These are phyloP conservation scores for Eufriesea mexicana DNA, from an alignment of 1,140 invertebrate genomes.

Conservation along the genomic window DNA sequence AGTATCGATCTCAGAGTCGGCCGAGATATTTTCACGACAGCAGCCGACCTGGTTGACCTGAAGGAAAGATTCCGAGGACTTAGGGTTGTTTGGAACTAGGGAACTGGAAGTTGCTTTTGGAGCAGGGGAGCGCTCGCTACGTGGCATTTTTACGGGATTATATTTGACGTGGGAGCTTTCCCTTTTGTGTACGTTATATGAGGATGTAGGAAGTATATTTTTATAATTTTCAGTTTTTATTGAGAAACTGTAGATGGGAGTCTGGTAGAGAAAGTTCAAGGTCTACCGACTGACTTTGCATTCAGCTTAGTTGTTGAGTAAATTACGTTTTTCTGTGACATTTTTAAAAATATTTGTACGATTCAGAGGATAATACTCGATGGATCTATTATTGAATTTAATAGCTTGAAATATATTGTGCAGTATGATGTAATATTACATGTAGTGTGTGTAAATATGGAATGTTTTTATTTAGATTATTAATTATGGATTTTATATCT, in stretches of 20 bases:
- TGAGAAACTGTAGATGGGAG: no score
- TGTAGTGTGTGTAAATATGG: no score
- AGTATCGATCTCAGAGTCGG: slow-evolving; percentile 38
- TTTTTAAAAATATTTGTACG: neutral
- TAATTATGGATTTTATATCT: no score
- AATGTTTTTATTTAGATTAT: no score
- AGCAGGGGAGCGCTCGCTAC: neutral
- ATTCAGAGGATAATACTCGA: no score
- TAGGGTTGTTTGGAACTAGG: neutral
- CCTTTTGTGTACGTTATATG: neutral
- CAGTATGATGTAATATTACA: no score
- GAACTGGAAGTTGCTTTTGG: neutral
- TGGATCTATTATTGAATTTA: no score
- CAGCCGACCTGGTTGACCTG: neutral
- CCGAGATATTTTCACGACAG: slow-evolving; percentile 22
- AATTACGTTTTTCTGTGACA: neutral
- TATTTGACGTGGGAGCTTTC: neutral
- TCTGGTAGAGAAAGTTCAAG: no score
- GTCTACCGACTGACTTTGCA: no score
- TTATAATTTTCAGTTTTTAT: neutral
- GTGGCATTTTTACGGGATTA: neutral
- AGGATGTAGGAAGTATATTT: neutral
- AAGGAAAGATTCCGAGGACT: neutral
- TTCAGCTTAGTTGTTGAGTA: neutral
- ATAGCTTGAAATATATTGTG: no score